Evolutionary conservation across 2,113 vertebrate species (phyloP), one percentile per base, ranked within the genome.

Genomic region (Ochotona curzoniae): DNA sequence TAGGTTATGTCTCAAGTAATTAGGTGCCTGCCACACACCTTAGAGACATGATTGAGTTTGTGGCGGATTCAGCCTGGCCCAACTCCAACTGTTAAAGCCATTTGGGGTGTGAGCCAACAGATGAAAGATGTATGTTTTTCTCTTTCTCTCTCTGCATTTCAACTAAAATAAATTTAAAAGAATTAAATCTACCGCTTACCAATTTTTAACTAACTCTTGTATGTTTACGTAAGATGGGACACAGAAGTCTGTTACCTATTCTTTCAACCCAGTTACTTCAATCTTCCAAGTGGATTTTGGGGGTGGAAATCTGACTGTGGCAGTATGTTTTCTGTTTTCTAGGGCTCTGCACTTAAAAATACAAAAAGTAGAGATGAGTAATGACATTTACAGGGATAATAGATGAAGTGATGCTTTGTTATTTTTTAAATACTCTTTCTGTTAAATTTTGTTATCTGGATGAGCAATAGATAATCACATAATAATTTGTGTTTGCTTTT

Each of bases 101-200:
- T 17, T 57, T 14, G 54, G 54, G 13, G 54, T 17, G 54, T 57
- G 54, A 57, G 18, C 54, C 54, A 57, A 13, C 54, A 54, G 54
- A 54, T 54, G 54, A 17, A 11, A 57, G 54, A 57, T 57, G 38
- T 44, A 44, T 44, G 38, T 44, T 44, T 44, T 44, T 44, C 38
- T 44, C 54, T 57, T 18, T 57, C 14, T 57, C 54, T 57, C 54
- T 57, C 54, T 20, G 54, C 54, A 14, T 57, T 57, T 18, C 54
- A 57, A 57, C 14, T 57, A 57, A 57, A 57, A 57, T 57, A 57
- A 57, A 14, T 57, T 57, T 57, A 57, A 57, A 57, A 57, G 54
- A 57, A 57, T 81, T 92, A 93, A 76, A 81, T 74, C 35, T 78
- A 44, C 75, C 44, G 93, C 25, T 73, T 54, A n/a, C 60, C 28